Conservation (phyloP, 2,113 vertebrate species). For the Nanorana parkeri region DNA sequence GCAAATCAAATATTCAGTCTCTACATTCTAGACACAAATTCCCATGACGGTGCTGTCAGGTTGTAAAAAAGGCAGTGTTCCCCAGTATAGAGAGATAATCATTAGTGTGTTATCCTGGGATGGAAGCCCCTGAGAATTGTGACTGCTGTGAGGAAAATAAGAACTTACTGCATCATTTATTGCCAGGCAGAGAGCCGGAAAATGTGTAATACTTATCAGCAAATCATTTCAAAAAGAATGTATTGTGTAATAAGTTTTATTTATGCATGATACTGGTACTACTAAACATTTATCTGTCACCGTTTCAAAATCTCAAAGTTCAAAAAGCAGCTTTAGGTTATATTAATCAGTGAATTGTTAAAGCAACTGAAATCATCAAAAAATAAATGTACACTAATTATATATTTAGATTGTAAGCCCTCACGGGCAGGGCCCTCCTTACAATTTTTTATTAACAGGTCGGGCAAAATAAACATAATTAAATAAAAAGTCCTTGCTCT, state of each 20-base stretch:
- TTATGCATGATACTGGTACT: background rate
- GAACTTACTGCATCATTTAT: background rate
- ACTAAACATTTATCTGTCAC: background rate
- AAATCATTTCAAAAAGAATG: background rate
- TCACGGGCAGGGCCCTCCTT: no score
- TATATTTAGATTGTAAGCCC: no score
- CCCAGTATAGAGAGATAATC: background rate
- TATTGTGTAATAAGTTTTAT: background rate
- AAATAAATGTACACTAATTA: no score
- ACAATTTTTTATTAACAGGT: no score
- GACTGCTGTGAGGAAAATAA: conserved; percentile 7
- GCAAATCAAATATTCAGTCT: background rate
- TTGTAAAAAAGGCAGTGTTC: conserved; percentile 8
- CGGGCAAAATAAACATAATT: no score
- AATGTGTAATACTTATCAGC: background rate
- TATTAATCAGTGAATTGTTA: no score
- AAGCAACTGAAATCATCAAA: no score
- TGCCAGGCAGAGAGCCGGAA: background rate
- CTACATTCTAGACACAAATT: conserved; percentile 8
- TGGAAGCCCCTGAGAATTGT: background rate
- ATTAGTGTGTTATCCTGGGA: conserved; percentile 20
- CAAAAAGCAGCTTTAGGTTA: no score
- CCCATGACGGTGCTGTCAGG: background rate
- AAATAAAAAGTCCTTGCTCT: no score
- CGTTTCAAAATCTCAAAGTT: no score